Percentiles rank a stretch among this genome's conserved stretches.
phyloP scores from a whole-genome alignment of 2,113 vertebrate genomes.

The Chaetops frenatus region DNA sequence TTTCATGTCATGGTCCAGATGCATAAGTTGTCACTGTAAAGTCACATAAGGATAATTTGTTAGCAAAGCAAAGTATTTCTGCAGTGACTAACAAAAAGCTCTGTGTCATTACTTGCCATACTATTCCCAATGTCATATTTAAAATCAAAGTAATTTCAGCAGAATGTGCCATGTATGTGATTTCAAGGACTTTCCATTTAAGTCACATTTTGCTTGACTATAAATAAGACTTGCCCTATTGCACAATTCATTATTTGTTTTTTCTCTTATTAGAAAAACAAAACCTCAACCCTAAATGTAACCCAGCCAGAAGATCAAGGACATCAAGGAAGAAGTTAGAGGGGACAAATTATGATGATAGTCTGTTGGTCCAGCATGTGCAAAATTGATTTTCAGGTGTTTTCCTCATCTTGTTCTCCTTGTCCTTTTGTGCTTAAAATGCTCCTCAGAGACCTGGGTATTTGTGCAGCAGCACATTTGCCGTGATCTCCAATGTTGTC shows the following conservation, averaged over 20 bases:
- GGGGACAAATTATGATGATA: neutral
- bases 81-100: neutral
- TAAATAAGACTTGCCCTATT: neutral
- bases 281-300: neutral
- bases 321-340: neutral
- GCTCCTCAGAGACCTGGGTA: neutral
- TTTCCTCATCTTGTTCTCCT: neutral
- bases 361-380: neutral
- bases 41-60: neutral
- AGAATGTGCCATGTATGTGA: neutral
- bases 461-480: neutral
- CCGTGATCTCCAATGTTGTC: accelerated
- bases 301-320: neutral
- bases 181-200: neutral
- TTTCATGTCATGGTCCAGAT: neutral
- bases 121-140: neutral
- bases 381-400: neutral
- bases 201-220: neutral
- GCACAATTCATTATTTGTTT: neutral
- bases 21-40: neutral
- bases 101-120: neutral
- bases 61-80: neutral
- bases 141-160: neutral
- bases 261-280: neutral
- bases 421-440: neutral